These are phyloP conservation scores for Mastomys natalensis DNA, from an alignment of 2,113 vertebrate genomes.

Conservation along the genomic window DNA sequence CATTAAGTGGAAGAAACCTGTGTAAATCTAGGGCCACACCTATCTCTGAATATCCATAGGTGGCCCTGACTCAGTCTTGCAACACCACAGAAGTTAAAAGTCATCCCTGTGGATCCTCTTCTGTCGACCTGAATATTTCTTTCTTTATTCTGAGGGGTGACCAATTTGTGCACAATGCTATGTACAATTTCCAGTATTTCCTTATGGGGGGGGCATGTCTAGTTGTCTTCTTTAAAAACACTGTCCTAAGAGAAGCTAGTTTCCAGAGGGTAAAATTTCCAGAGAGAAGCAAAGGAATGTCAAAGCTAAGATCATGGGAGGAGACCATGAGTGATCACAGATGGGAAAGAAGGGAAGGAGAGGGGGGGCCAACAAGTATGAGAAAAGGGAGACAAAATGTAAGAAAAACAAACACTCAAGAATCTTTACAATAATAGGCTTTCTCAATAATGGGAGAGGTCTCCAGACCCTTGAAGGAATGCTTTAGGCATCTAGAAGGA, in stretches of 20 bases:
- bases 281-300: neutral
- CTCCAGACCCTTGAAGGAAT: too few relatives aligned
- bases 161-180: neutral
- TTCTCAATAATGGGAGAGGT: neutral
- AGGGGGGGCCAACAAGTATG: neutral
- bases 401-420: neutral
- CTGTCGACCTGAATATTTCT: too few relatives aligned
- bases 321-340: neutral
- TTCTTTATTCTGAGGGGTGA: neutral
- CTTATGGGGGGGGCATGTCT: neutral
- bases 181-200: neutral
- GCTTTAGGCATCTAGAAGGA: neutral
- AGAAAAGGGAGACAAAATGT: neutral
- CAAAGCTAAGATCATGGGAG: neutral
- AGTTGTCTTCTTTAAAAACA: neutral
- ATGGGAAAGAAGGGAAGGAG: neutral
- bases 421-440: neutral
- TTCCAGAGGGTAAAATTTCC: neutral
- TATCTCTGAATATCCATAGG: neutral
- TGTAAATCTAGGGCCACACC: neutral
- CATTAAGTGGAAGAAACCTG: neutral
- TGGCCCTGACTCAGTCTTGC: neutral
- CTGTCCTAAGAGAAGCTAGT: neutral
- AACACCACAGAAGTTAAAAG: neutral
- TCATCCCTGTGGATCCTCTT: neutral